These are phyloP conservation scores for Orthosia cruda DNA, from an alignment of 2,888 invertebrate genomes.

Conservation along the genomic window DNA sequence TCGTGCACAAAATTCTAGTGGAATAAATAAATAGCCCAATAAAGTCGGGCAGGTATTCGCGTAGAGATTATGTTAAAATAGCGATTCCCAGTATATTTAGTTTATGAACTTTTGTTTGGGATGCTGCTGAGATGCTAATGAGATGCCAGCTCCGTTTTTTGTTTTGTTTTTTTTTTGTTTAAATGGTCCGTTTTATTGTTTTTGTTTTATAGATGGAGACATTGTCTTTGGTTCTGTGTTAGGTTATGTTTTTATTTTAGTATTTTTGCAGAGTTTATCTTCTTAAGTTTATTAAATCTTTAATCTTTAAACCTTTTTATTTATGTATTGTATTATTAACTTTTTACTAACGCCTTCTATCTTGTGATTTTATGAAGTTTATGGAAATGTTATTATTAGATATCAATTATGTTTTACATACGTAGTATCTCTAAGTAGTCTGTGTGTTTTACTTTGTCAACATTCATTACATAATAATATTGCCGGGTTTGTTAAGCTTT, in stretches of 20 bases:
- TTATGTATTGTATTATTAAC: too few relatives aligned
- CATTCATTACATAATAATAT: not conserved
- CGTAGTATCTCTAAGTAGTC: too few relatives aligned
- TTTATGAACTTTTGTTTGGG: slow-evolving; percentile 63
- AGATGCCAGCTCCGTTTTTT: slow-evolving; percentile 48
- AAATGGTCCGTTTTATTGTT: slow-evolving; percentile 48
- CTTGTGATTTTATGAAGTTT: too few relatives aligned
- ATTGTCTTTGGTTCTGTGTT: not conserved
- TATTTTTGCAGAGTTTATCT: not conserved
- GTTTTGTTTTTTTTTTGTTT: slow-evolving; percentile 39
- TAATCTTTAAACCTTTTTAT: not conserved
- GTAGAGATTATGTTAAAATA: slow-evolving; percentile 68
- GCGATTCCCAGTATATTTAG: slow-evolving; percentile 67
- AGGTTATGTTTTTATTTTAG: not conserved
- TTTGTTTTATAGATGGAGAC: slow-evolving; percentile 27
- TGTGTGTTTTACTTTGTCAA: not conserved
- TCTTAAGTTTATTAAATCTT: not conserved
- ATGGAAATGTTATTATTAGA: too few relatives aligned
- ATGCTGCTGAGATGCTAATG: slow-evolving; percentile 62
- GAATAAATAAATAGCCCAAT: slow-evolving; percentile 72
- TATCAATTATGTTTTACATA: not conserved
- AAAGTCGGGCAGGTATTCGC: slow-evolving; percentile 70
- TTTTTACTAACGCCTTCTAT: too few relatives aligned
- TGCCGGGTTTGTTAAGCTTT: not conserved
- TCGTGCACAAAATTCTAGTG: slow-evolving; percentile 71